phyloP scores from a whole-genome alignment of 2,113 vertebrate species.

The Zapus hudsonius region DNA sequence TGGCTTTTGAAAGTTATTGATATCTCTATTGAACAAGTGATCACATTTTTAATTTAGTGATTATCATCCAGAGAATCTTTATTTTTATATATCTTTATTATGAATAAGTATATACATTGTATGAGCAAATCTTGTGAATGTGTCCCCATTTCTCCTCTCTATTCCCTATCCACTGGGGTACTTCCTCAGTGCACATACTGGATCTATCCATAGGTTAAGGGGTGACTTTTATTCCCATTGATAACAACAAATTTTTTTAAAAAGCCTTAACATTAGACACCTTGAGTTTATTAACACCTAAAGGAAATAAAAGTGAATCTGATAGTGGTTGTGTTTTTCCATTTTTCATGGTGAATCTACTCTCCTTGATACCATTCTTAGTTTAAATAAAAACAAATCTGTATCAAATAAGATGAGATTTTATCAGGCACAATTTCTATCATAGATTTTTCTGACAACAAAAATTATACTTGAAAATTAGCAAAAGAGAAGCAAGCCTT shows the following conservation, averaged over 20 bases:
- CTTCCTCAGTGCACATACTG: too few species aligned
- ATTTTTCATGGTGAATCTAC: constrained; percentile 2
- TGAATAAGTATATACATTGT: too few species aligned
- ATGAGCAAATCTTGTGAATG: too few species aligned
- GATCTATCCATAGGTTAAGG: too few species aligned
- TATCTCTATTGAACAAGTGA: too few species aligned
- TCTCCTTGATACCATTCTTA: neutral
- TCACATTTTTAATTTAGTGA: too few species aligned
- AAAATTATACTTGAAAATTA: constrained; percentile 45
- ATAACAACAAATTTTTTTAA: too few species aligned
- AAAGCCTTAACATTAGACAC: neutral
- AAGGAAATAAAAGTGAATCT: neutral
- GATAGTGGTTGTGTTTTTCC: neutral
- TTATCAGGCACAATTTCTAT: neutral
- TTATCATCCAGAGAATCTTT: too few species aligned
- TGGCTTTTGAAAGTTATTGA: too few species aligned
- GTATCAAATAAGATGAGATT: constrained; percentile 17
- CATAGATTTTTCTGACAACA: neutral
- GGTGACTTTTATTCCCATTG: neutral
- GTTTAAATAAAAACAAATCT: constrained; percentile 7
- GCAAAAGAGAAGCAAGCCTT: neutral
- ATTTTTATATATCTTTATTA: too few species aligned
- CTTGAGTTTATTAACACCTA: neutral
- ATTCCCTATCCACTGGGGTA: too few species aligned
- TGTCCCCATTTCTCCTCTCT: too few species aligned